Evolutionary conservation across 2,888 invertebrate species (phyloP), one percentile per base, ranked within the genome.

Genomic region (Crematogaster levior): DNA sequence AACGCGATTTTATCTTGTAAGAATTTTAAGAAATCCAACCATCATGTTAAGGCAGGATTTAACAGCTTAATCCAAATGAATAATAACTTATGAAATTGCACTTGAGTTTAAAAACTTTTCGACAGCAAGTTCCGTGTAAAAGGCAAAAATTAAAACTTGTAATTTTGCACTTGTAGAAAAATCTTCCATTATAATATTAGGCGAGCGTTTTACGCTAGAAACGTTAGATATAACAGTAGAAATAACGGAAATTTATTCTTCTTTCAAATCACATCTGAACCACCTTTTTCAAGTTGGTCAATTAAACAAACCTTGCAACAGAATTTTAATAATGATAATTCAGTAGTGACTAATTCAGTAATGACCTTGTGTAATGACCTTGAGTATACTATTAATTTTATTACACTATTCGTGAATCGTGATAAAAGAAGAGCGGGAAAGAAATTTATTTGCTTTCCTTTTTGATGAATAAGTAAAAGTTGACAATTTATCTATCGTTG

Each of bases 171-270:
- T 68, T 60, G 48, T 34, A 10, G 21, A 72, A 77, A 68, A 68
- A 73, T n/a, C 68, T 84, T 79, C 30, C 68, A 73, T 77, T 68
- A 56, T 60, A 73, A 79, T 84, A 84, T 82, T 68, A 56, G 43
- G 4, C 66, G 61, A 53, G 12, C 72, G 53, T 58, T 27, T 24
- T 24, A 21, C 46, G 66, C 21, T 51, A 43, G 40, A 68, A 61
- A 81, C 56, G 56, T 72, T 70, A 43, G 37, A 46, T 48, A 37
- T 68, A 60, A 43, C 43, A 51, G n/a, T n/a, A 66, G 43, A 73
- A 60, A 61, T 46, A 68, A 72, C 68, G 63, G 73, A 84, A 84
- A 84, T 79, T 82, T 79, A 68, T 56, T 82, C 51, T 51, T 66
- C 18, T 60, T 27, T 3, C 30, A 3, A 24, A 56, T 10, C 21